These are phyloP conservation scores for Muscicapa striata DNA, from an alignment of 2,797 vertebrate genomes.

Conservation along the genomic window DNA sequence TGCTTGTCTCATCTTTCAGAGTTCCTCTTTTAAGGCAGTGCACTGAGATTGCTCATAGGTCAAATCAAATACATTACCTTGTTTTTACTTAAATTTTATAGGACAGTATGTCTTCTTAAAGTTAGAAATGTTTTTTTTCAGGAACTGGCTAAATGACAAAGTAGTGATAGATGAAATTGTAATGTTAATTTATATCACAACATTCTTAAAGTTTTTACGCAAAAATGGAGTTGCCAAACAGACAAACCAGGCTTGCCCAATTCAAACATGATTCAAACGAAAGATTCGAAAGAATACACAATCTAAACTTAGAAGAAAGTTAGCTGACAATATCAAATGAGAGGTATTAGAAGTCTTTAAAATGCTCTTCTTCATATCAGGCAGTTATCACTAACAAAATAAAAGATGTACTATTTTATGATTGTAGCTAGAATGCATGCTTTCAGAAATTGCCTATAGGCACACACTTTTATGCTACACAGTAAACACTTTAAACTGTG, in stretches of 20 bases:
- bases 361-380: not conserved
- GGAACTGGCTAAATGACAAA: not conserved
- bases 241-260: not conserved
- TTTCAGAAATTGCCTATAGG: constrained; percentile 56
- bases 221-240: not conserved
- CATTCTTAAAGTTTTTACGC: not conserved
- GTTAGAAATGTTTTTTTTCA: not conserved
- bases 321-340: not conserved
- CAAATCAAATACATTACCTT: not conserved
- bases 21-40: not conserved
- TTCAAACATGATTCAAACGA: not conserved
- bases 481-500: constrained; percentile 48
- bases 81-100: not conserved
- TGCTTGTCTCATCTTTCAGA: not conserved
- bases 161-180: not conserved
- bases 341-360: not conserved
- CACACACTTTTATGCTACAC: constrained; percentile 3
- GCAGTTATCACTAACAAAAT: constrained; percentile 51
- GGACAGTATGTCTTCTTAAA: not conserved
- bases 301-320: constrained; percentile 17
- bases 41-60: not conserved
- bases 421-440: constrained; percentile 48
- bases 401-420: constrained; percentile 64
- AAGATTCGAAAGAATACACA: constrained; percentile 8
- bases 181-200: not conserved